Conservation (phyloP, 2,888 invertebrate genomes). For the Eristalinus sepulchralis region DNA sequence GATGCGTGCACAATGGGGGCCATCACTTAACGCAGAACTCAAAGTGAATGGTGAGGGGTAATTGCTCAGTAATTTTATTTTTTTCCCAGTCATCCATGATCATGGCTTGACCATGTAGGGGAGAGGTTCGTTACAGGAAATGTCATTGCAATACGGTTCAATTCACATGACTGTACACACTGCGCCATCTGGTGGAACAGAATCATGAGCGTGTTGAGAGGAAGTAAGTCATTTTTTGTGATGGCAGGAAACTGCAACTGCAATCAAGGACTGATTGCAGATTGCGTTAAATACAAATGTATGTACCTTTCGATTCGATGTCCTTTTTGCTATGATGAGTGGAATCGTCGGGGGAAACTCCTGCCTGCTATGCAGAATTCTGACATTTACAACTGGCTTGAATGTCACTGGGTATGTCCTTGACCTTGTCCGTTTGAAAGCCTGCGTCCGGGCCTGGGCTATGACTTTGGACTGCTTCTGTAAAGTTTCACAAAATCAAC, state of each 20-base stretch:
- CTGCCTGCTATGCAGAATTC: too few species aligned
- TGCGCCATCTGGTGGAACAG: slow-evolving; percentile 1
- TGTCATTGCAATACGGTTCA: neutral
- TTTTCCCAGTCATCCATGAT: neutral
- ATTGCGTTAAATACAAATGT: too few species aligned
- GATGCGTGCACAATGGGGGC: neutral
- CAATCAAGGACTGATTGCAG: neutral
- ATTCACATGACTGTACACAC: neutral
- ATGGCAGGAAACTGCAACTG: neutral
- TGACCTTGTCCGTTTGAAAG: too few species aligned
- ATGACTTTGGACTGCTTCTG: too few species aligned
- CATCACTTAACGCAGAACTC: neutral
- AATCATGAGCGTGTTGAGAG: neutral
- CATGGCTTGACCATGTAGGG: neutral
- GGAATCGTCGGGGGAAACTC: too few species aligned
- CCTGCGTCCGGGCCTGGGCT: too few species aligned
- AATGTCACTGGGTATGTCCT: too few species aligned
- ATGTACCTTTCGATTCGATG: too few species aligned
- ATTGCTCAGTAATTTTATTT: neutral
- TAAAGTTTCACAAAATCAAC: too few species aligned
- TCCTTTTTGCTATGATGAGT: too few species aligned
- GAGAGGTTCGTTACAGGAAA: neutral
- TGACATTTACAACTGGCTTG: too few species aligned
- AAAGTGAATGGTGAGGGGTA: neutral
- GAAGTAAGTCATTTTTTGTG: neutral